phyloP scores from a whole-genome alignment of 2,888 invertebrate species.

The Hesperia comma region DNA sequence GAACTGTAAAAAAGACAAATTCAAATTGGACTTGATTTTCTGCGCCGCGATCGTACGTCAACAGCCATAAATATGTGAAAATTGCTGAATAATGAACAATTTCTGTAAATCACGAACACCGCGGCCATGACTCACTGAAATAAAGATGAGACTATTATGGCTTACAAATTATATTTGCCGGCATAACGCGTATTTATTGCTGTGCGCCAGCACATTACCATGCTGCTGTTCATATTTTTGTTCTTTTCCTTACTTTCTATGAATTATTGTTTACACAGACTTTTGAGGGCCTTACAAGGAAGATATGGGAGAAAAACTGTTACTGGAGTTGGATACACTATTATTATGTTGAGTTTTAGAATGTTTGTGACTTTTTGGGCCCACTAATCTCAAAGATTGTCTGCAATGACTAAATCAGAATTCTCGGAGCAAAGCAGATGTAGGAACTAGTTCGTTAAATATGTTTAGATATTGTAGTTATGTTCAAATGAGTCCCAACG shows the following conservation, averaged over 20 bases:
- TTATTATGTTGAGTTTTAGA: too few relatives aligned
- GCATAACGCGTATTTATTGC: slow-evolving; percentile 2
- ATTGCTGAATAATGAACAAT: slow-evolving; percentile 5
- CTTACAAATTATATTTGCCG: slow-evolving; percentile 6
- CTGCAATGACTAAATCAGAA: too few relatives aligned
- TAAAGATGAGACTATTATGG: not conserved
- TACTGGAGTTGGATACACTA: too few relatives aligned
- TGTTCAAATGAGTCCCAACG: too few relatives aligned
- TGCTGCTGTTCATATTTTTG: not conserved
- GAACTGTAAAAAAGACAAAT: too few relatives aligned
- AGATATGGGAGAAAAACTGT: too few relatives aligned
- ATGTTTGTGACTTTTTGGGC: too few relatives aligned
- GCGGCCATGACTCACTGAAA: not conserved
- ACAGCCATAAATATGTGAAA: not conserved
- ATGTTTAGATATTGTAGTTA: too few relatives aligned
- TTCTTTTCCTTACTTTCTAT: not conserved
- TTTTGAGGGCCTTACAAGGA: too few relatives aligned
- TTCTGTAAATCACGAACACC: not conserved
- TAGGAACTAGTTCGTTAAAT: too few relatives aligned
- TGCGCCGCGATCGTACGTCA: not conserved
- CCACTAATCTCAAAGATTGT: too few relatives aligned
- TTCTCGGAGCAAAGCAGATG: too few relatives aligned
- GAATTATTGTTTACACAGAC: not conserved
- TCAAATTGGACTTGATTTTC: not conserved
- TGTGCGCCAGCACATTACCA: not conserved